phyloP scores from a whole-genome alignment of 2,888 invertebrate genomes.

The Tuta absoluta region DNA sequence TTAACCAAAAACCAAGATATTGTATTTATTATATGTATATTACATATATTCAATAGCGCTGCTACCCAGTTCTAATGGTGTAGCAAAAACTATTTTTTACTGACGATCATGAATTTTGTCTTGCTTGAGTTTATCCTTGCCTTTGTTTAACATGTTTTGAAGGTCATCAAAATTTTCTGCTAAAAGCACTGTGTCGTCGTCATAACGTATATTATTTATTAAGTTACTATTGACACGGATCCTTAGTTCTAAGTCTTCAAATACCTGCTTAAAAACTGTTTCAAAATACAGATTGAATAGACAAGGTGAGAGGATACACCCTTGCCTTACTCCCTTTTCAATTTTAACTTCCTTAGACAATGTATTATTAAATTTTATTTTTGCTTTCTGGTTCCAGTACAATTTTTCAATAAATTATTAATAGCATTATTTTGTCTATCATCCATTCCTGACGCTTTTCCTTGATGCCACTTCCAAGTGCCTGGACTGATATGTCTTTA shows the following conservation, averaged over 20 bases:
- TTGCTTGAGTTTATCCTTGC: not conserved
- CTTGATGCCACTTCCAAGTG: not conserved
- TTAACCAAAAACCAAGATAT: too few species aligned
- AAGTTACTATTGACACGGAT: not conserved
- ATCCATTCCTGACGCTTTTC: not conserved
- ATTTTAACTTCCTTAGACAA: not conserved
- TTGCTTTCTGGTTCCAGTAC: not conserved
- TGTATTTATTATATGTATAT: too few species aligned
- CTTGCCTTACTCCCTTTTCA: not conserved
- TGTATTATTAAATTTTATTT: not conserved
- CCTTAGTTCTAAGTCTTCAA: not conserved
- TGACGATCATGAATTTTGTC: not conserved
- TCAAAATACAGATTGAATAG: not conserved
- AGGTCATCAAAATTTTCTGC: not conserved
- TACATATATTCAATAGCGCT: too few species aligned
- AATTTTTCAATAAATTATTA: not conserved
- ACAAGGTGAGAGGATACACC: not conserved
- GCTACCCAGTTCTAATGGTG: too few species aligned
- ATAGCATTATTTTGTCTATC: slow-evolving; percentile 5
- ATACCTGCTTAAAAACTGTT: not conserved
- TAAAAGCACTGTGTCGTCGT: not conserved
- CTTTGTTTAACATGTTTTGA: not conserved
- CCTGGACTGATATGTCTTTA: not conserved
- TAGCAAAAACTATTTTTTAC: too few species aligned
- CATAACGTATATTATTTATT: not conserved